These are phyloP conservation scores for Trachelus tabidus DNA, from an alignment of 2,888 invertebrate species.

Conservation along the genomic window DNA sequence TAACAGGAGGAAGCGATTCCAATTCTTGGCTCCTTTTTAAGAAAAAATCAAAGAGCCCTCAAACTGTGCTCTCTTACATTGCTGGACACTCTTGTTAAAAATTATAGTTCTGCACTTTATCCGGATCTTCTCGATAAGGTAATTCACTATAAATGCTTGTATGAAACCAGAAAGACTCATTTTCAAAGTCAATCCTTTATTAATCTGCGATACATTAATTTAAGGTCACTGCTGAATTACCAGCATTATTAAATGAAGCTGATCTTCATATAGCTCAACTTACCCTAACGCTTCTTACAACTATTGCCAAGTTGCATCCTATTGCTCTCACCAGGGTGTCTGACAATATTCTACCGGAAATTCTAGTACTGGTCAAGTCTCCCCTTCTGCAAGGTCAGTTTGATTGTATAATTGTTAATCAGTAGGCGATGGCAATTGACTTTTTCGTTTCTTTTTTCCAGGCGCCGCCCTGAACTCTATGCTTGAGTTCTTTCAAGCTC, in stretches of 20 bases:
- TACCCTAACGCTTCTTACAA: constrained; percentile 84
- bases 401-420: neutral
- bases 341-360: constrained; percentile 84
- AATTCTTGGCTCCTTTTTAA: constrained; percentile 90
- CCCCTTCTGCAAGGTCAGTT: constrained; percentile 86
- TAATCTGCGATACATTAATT: constrained; percentile 13
- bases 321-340: constrained; percentile 80
- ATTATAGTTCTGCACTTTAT: constrained; percentile 80
- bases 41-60: constrained; percentile 96
- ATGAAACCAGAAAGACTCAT: neutral
- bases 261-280: constrained; percentile 97
- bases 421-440: constrained; percentile 6
- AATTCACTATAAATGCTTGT: constrained; percentile 22
- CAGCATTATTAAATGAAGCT: constrained; percentile 90
- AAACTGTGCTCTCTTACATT: constrained; percentile 91
- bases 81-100: constrained; percentile 89
- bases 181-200: neutral
- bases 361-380: constrained; percentile 87
- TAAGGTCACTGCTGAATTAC: constrained; percentile 87
- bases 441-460: constrained; percentile 49
- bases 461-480: constrained; percentile 92
- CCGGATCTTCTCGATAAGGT: constrained; percentile 81
- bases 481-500: constrained; percentile 91
- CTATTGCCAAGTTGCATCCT: constrained; percentile 83
- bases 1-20: constrained; percentile 86